These are phyloP conservation scores for Corythaeola cristata DNA, from an alignment of 2,113 vertebrate species.

Conservation along the genomic window DNA sequence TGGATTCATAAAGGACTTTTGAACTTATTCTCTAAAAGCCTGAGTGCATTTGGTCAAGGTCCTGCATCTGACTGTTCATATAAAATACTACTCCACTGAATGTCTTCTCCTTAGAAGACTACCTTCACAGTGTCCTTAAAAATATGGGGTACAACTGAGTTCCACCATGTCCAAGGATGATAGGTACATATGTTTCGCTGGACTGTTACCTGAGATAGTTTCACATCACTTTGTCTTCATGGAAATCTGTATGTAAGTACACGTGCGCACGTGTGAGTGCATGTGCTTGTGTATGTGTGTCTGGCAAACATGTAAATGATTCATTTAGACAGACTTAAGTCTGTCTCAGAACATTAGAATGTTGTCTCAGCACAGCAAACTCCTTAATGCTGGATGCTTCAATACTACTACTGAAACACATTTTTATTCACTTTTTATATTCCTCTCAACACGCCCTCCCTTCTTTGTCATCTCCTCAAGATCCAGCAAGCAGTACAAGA, in stretches of 20 bases:
- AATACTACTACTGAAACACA: background rate
- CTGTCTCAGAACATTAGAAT: background rate
- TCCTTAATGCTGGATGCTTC: background rate
- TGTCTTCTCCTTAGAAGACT: background rate
- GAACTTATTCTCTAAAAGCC: background rate
- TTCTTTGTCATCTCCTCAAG: background rate
- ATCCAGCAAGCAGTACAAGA: background rate
- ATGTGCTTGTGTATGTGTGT: accelerated
- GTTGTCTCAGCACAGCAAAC: background rate
- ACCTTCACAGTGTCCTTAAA: background rate
- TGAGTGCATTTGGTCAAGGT: background rate
- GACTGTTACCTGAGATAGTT: background rate
- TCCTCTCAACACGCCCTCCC: background rate
- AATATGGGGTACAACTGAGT: background rate
- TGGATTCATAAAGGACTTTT: background rate
- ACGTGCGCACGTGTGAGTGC: accelerated
- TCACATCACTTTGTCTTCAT: background rate
- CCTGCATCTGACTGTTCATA: background rate
- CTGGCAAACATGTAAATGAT: background rate
- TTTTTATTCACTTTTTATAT: background rate
- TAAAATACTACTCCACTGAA: background rate
- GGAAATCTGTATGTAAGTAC: background rate
- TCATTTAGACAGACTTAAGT: background rate
- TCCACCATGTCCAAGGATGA: background rate
- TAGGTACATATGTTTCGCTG: background rate